Evolutionary conservation across 2,113 vertebrate species (phyloP).

Genomic region (Chrysemys picta): DNA sequence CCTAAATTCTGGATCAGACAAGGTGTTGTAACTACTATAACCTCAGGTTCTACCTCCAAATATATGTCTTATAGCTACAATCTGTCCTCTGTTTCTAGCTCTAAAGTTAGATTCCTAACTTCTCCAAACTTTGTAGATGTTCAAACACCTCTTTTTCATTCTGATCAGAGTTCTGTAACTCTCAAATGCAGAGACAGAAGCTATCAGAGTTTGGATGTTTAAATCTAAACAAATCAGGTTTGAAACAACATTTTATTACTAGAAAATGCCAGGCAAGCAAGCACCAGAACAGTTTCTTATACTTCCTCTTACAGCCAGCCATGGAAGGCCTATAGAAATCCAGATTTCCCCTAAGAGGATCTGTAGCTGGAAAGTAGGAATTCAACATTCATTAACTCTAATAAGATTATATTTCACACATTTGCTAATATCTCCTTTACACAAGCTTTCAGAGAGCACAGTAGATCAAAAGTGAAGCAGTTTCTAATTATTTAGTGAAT

Average conservation of each 20-base stretch:
- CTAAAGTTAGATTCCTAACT: neutral
- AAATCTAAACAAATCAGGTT: neutral
- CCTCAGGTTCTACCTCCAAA: neutral
- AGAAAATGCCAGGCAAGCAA: neutral
- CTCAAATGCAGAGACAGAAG: neutral
- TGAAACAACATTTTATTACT: neutral
- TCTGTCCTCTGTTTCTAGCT: neutral
- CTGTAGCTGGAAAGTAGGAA: fast-evolving
- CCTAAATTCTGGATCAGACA: neutral
- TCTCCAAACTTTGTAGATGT: neutral
- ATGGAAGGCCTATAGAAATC: neutral
- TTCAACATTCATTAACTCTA: neutral
- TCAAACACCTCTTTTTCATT: neutral
- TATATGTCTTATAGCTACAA: neutral
- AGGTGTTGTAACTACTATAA: neutral
- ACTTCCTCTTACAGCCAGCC: neutral
- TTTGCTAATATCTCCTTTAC: neutral
- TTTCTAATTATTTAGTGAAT: neutral
- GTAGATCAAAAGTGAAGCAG: fast-evolving
- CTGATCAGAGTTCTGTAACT: neutral
- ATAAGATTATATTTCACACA: neutral
- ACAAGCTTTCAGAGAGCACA: neutral
- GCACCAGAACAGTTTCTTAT: neutral
- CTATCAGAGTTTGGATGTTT: neutral
- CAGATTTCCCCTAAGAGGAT: neutral